These are phyloP conservation scores for Phrynosoma platyrhinos DNA, from an alignment of 2,113 vertebrate species.

Conservation along the genomic window DNA sequence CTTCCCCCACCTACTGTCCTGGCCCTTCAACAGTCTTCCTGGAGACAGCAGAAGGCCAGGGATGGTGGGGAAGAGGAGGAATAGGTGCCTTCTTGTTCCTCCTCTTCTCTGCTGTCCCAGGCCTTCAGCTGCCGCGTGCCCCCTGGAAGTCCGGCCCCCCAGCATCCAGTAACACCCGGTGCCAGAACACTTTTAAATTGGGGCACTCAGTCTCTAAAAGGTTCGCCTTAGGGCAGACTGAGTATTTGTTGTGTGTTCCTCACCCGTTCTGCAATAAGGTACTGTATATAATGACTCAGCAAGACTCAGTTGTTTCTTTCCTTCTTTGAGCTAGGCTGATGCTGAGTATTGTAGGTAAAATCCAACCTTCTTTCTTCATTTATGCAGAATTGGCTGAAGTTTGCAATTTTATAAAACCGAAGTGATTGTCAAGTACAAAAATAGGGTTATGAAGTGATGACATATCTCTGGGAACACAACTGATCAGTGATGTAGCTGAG, in stretches of 20 bases:
- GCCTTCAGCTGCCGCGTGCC: no score
- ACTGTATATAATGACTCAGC: conserved; percentile 12
- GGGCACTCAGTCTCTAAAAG: no score
- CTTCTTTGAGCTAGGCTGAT: conserved; percentile 17
- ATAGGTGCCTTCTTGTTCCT: no score
- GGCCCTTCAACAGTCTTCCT: no score
- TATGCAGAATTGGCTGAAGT: not conserved
- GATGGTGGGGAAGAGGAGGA: no score
- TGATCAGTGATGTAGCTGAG: not conserved
- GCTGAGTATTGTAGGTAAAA: conserved; percentile 27
- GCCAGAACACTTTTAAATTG: no score
- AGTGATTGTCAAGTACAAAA: conserved; percentile 29
- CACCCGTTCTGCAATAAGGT: not conserved
- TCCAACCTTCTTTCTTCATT: not conserved
- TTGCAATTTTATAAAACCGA: not conserved
- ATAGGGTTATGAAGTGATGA: not conserved
- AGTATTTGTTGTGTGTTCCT: not conserved
- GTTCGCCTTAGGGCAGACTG: not conserved
- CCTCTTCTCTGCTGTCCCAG: no score
- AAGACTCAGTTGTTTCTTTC: not conserved
- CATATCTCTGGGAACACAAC: not conserved
- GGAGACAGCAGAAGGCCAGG: no score
- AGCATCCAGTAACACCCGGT: no score
- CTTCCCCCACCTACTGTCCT: no score
- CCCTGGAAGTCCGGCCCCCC: no score